A percentile compares a stretch with the other conserved stretches of the same genome.
phyloP scores from a whole-genome alignment of 2,113 vertebrate species.

The Eurypyga helias region DNA sequence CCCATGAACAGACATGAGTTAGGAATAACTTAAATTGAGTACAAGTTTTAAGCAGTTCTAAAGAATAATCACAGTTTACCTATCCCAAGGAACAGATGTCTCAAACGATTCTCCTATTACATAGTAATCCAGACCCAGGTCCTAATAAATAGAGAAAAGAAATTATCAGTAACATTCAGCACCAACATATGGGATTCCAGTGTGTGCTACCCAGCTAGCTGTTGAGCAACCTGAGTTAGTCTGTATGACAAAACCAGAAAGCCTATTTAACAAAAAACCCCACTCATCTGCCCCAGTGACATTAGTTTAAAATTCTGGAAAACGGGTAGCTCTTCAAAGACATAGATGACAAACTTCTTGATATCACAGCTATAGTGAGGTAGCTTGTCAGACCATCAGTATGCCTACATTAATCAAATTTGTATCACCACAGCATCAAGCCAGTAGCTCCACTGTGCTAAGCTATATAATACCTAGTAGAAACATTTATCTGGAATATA shows the following conservation, averaged over 20 bases:
- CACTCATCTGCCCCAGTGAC: background rate
- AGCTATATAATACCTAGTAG: background rate
- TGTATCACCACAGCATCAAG: background rate
- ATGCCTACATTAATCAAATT: background rate
- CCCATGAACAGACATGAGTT: background rate
- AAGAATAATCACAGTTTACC: constrained; percentile 79
- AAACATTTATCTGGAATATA: background rate
- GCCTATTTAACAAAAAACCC: background rate
- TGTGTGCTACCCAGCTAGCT: background rate
- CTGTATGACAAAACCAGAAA: background rate
- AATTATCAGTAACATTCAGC: constrained; percentile 15
- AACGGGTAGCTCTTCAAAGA: background rate
- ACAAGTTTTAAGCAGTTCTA: background rate
- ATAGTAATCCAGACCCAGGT: constrained; percentile 95
- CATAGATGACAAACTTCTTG: background rate
- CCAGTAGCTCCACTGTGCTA: background rate
- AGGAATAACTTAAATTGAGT: background rate
- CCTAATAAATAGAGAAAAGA: constrained; percentile 79
- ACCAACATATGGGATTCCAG: background rate
- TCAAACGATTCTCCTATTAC: constrained; percentile 97
- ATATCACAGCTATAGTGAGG: background rate
- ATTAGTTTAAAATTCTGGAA: background rate
- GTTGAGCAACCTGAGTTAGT: background rate
- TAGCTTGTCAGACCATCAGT: background rate
- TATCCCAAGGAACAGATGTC: constrained; percentile 99